Evolutionary conservation across 2,113 vertebrate genomes (phyloP).

Genomic region (Plectropomus leopardus): DNA sequence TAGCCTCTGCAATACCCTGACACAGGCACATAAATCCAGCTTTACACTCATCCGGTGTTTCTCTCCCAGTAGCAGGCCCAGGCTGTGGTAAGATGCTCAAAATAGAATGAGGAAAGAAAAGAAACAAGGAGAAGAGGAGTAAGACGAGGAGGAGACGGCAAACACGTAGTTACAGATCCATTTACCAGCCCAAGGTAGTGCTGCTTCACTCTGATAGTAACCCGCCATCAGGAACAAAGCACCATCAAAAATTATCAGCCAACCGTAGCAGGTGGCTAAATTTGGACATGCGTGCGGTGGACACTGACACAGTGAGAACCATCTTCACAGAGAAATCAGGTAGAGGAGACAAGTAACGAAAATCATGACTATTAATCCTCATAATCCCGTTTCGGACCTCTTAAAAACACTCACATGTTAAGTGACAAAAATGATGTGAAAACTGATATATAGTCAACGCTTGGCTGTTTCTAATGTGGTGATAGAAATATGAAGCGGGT

Average conservation of each 20-base stretch:
- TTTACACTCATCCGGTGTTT: conserved; percentile 38
- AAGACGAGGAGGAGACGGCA: conserved; percentile 35
- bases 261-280: conserved; percentile 79
- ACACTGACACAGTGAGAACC: conserved; percentile 53
- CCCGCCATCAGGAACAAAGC: conserved; percentile 59
- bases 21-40: conserved; percentile 29
- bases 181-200: conserved; percentile 62
- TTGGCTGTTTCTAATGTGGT: conserved; percentile 43
- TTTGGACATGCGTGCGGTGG: conserved; percentile 69
- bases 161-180: conserved; percentile 58
- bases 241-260: conserved; percentile 81
- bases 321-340: conserved; percentile 39
- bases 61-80: conserved; percentile 38
- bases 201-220: conserved; percentile 61
- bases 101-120: conserved; percentile 68
- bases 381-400: conserved; percentile 1
- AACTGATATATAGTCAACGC: conserved; percentile 31
- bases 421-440: conserved; percentile 53
- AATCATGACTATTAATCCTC: conserved; percentile 46
- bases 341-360: conserved; percentile 26
- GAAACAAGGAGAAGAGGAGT: conserved; percentile 31
- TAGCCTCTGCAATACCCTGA: conserved; percentile 33
- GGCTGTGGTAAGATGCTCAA: conserved; percentile 56
- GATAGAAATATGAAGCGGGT: conserved; percentile 51
- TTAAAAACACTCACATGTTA: conserved; percentile 14